Conservation (phyloP, 2,797 vertebrate genomes). For the Eulemur rubriventer region DNA sequence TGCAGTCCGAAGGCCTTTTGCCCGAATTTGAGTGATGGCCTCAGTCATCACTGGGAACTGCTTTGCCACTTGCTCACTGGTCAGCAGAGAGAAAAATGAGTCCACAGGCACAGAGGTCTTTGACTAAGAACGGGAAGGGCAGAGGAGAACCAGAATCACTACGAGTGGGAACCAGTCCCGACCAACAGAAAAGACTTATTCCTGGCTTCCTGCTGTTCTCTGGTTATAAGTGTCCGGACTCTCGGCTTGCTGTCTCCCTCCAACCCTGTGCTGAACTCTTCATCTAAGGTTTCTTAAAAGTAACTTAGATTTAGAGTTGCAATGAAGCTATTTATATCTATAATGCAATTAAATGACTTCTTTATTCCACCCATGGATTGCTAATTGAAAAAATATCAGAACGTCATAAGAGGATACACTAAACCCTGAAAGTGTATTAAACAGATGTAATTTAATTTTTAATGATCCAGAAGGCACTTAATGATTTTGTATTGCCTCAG, state of each 20-base stretch:
- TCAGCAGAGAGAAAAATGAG: slow-evolving; percentile 85
- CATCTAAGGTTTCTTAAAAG: background rate
- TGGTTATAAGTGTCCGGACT: background rate
- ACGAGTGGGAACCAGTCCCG: background rate
- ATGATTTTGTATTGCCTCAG: background rate
- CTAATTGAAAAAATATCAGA: background rate
- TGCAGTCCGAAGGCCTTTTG: slow-evolving; percentile 87
- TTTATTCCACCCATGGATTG: background rate
- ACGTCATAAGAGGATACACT: background rate
- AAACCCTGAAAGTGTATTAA: slow-evolving; percentile 2
- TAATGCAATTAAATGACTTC: background rate
- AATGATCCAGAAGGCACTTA: background rate
- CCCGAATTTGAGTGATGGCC: slow-evolving; percentile 85
- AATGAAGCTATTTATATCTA: background rate
- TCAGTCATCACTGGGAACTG: slow-evolving; percentile 87
- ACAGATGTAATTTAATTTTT: background rate
- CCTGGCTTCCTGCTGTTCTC: background rate
- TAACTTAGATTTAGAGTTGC: background rate
- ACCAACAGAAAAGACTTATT: background rate
- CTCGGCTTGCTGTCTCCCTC: background rate
- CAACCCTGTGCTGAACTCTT: background rate
- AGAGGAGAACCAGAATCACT: background rate
- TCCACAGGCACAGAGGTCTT: slow-evolving; percentile 82
- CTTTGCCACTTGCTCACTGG: slow-evolving; percentile 78
- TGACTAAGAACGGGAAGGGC: slow-evolving; percentile 78